Conservation (phyloP, 1,140 invertebrate species). For the Drosophila erecta region DNA sequence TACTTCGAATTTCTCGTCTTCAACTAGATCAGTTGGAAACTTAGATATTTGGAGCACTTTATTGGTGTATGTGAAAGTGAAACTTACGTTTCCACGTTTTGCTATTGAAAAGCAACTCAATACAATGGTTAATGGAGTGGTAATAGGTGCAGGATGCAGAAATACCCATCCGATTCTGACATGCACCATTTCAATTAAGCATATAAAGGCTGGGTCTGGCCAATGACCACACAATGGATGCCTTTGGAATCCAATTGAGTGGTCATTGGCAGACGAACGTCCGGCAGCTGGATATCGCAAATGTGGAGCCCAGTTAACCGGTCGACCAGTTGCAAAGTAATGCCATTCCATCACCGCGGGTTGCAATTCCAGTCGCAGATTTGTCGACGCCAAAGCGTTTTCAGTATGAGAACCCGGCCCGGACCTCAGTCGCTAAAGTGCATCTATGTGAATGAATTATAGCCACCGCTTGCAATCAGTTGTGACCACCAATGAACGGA, state of each 20-base stretch:
- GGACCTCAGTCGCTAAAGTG: slow-evolving; percentile 15
- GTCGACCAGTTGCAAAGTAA: slow-evolving; percentile 33
- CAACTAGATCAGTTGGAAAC: neutral
- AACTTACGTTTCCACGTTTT: neutral
- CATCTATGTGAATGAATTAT: slow-evolving; percentile 49
- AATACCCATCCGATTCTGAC: neutral
- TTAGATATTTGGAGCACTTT: neutral
- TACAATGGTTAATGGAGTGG: neutral
- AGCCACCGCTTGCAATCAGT: slow-evolving; percentile 39
- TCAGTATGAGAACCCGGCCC: slow-evolving; percentile 23
- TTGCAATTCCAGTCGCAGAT: slow-evolving; percentile 31
- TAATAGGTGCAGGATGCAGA: neutral
- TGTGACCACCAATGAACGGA: slow-evolving; percentile 34
- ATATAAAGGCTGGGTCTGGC: slow-evolving; percentile 23
- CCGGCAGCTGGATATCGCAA: slow-evolving; percentile 17
- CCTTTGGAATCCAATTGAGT: slow-evolving; percentile 54
- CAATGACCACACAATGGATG: slow-evolving; percentile 41
- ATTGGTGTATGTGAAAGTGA: neutral
- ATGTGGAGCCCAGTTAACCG: neutral
- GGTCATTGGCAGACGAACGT: slow-evolving; percentile 16
- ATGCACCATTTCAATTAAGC: slow-evolving; percentile 53
- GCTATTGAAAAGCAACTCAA: neutral
- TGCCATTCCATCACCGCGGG: slow-evolving; percentile 36
- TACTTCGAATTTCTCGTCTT: neutral
- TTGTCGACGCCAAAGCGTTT: slow-evolving; percentile 43